Evolutionary conservation across 2,797 vertebrate genomes (phyloP), one percentile per base, ranked within the genome.

Genomic region (Chaenodraco wilsoni): DNA sequence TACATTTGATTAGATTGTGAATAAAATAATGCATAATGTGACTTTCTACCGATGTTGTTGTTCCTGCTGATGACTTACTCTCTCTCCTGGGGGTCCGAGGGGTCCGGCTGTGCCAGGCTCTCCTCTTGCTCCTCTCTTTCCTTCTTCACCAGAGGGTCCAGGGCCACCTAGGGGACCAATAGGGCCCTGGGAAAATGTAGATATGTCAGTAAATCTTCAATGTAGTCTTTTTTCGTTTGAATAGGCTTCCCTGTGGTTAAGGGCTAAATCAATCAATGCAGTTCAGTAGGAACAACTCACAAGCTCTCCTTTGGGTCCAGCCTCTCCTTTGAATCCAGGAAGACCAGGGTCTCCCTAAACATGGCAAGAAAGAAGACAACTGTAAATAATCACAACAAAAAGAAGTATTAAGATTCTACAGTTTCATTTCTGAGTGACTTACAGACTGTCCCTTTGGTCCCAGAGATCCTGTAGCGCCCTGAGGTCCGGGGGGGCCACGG

Each of bases 391-490:
- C 13, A 75, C 11, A 55, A 59, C n/a, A 46, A 4, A 1, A 65
- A 46, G 7, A 57, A 50, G 8, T 56, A 31, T 46, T 1, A 16
- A 7, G 2, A 13, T 76, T 76, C 69, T 9, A 51, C 3, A 54
- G 13, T 46, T 77, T 37, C 8, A 31, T 17, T 63, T 16, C 17
- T 12, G 58, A 62, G 27, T 23, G 27, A 90, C 96, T 94, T 93
- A 98, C 98, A 92, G 95, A 91, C 89, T 97, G 97, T 87, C 97
- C 98, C 91, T 99, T 99, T 17, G 97, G 97, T 64, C 98, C 97
- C 58, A 98, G 93, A 68, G 98, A 93, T 84, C 97, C 97, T 45
- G 97, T 99, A 75, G 98, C 95, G 86, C 98, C 98, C 87, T 99
- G 98, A 68, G 97, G 97, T 75, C 98, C 97, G 6, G 98, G 98